Base-by-base conservation (phyloP, 2,797 vertebrate species). In the Enteromius viviparus region DNA sequence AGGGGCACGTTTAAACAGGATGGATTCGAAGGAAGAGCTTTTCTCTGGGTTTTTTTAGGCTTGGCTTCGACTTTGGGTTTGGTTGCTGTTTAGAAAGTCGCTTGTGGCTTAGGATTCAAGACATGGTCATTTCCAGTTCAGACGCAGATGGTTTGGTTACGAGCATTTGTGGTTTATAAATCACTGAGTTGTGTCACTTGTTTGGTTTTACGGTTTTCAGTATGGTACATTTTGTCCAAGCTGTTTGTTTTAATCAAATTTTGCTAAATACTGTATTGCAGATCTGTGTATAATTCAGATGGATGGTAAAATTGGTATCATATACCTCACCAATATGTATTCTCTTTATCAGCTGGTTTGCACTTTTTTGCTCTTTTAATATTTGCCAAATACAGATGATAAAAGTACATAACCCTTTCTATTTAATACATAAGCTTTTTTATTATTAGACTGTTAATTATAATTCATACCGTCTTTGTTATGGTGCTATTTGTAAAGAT, bases 311-410 rank as follows among this genome's bases (percentile, higher is more conserved):
- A 64, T 78, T 32, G 65, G 12, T 55, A 78, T 70, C 89, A 91
- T 90, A 93, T 94, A 94, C 94, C 94, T 95, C 94, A 94, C 51
- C 72, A 72, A 81, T 65, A 42, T 81, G 64, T 87, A 60, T 81
- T 85, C 42, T 85, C 81, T 86, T 89, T 85, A 76, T 92, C 83
- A 88, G 89, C 86, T 92, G 89, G 87, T 94, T 95, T 95, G 83
- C 87, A 88, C 83, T 81, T 91, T 26, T 91, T 89, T 84, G 76
- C 77, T 80, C 74, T 90, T 74, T 65, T 66, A 78, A 81, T 64
- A 53, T 12, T 83, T 78, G 62, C 49, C 45, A 72, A 78, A 81
- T 64, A 40, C 34, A 47, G 32, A 70, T 80, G 83, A 87, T 83
- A 83, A 81, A 83, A 55, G 26, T 64, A 72, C 37, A 78, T 71